Percentiles rank a stretch among this genome's conserved stretches.
Conservation (phyloP, 1,140 invertebrate genomes). For the Agrypnia vestita region DNA sequence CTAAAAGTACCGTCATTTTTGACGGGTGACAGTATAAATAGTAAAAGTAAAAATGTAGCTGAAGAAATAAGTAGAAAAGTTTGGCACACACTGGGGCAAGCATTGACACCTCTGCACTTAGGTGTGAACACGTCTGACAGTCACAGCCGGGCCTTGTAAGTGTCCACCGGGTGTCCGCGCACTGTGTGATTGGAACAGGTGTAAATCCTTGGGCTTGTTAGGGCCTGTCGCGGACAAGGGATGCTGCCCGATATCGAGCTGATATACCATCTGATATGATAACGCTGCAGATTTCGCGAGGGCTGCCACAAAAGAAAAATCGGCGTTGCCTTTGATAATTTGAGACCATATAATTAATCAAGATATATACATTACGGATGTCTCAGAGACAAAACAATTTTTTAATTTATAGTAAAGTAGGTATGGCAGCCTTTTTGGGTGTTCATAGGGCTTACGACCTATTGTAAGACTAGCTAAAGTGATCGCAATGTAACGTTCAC, state of each 20-base stretch:
- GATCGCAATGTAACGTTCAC: too few relatives aligned
- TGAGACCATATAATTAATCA: too few relatives aligned
- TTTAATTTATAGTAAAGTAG: too few relatives aligned
- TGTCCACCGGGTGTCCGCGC: conserved; percentile 12
- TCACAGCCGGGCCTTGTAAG: neutral
- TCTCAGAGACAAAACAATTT: too few relatives aligned
- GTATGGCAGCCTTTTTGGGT: too few relatives aligned
- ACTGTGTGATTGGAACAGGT: conserved; percentile 30
- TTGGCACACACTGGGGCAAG: neutral
- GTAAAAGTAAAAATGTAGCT: too few relatives aligned
- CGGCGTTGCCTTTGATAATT: too few relatives aligned
- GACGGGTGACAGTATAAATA: too few relatives aligned
- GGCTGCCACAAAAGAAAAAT: neutral
- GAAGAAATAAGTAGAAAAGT: neutral
- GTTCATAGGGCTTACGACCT: too few relatives aligned
- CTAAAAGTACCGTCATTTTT: too few relatives aligned
- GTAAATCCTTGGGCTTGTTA: conserved; percentile 44
- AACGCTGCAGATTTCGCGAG: neutral
- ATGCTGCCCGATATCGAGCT: neutral
- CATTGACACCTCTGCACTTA: conserved; percentile 10
- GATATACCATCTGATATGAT: conserved; percentile 18
- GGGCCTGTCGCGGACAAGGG: neutral
- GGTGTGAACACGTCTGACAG: conserved; percentile 31
- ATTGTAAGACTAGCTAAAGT: too few relatives aligned
- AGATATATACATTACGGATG: too few relatives aligned